phyloP scores from a whole-genome alignment of 2,113 vertebrate species.

The Collichthys lucidus region DNA sequence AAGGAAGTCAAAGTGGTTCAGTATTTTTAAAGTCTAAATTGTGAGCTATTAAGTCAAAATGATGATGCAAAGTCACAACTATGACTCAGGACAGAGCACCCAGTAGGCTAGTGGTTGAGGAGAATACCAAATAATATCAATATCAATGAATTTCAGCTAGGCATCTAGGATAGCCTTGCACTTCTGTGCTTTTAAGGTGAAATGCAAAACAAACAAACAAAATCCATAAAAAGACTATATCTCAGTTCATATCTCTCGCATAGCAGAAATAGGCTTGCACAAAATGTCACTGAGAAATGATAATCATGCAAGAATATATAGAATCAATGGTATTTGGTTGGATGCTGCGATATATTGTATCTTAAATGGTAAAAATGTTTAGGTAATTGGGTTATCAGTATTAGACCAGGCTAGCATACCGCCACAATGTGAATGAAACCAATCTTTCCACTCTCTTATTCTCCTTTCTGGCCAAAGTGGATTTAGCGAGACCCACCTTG shows the following conservation, averaged over 20 bases:
- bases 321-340: background rate
- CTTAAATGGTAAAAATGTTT: background rate
- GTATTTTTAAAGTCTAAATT: background rate
- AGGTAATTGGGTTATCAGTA: background rate
- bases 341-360: background rate
- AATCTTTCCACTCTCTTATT: background rate
- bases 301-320: background rate
- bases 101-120: background rate
- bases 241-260: no score
- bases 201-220: background rate
- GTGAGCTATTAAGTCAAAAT: background rate
- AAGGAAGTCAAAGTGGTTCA: background rate
- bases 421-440: background rate
- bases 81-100: background rate
- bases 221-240: no score
- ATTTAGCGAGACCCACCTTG: conserved; percentile 85
- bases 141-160: no score
- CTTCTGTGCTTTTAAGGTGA: background rate
- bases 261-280: background rate
- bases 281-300: background rate
- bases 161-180: background rate
- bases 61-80: background rate
- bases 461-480: background rate
- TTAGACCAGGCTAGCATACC: background rate
- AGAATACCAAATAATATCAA: background rate